Evolutionary conservation across 2,113 vertebrate genomes (phyloP), one percentile per base, ranked within the genome.

Genomic region (Ciconia boyciana): DNA sequence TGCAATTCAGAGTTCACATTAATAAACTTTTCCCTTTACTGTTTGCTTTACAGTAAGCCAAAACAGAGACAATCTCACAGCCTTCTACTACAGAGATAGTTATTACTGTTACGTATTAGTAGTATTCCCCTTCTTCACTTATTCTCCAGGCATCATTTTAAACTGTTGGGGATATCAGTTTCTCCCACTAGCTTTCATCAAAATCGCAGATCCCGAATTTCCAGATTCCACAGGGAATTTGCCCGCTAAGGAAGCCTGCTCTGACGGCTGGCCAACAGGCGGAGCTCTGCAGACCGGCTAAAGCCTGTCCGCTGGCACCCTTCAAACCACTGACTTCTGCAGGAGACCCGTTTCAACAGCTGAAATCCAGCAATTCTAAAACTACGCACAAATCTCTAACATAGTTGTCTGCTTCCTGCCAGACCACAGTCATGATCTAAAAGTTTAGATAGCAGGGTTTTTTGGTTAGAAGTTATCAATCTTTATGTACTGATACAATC

Each of bases 1-100:
- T 99, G 87, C 48, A 94, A 78, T 43, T 7, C 8, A 90, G 70
- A 79, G 19, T 1, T 34, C 43, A 21, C 19, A 16, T 86, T 18
- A 89, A 70, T 4, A 13, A 4, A 32, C 16, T 25, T 18, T 11
- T 19, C 22, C 24, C 19, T 64, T 71, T 9, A 14, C 13, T 13
- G 13, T 41, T 66, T 66, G 84, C 3, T 87, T 81, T 51, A 6
- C 0, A 13, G 6, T 4, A 44, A 86, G 24, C 28, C 3, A 41
- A 68, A 89, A 7, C 29, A 70, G 28, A 76, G 55, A 43, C 32
- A 55, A 18, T 8, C n/a, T 46, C 52, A 25, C 14, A 46, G 41
- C 10, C 5, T 25, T 13, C 55, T 83, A 10, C 39, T 20, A 44
- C 36, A 29, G 48, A 83, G 39, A n/a, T 4, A 44, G n/a, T 39